Conservation (phyloP, 2,113 vertebrate genomes). For the Trichechus manatus region DNA sequence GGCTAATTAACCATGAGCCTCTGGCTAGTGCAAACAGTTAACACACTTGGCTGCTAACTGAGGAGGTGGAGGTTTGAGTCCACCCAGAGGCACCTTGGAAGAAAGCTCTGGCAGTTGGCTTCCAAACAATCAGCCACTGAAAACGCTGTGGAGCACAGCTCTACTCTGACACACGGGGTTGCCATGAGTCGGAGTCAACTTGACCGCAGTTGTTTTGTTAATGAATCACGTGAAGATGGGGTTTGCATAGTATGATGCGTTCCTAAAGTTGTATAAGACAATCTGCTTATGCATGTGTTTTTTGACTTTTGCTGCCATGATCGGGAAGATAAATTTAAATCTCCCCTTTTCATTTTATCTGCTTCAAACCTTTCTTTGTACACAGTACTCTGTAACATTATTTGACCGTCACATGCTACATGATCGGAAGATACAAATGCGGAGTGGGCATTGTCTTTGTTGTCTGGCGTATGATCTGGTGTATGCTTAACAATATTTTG, state of each 20-base stretch:
- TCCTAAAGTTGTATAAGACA: neutral
- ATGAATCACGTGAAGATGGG: neutral
- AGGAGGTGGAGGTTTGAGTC: neutral
- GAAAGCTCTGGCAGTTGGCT: neutral
- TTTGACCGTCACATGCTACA: neutral
- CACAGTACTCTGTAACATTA: neutral
- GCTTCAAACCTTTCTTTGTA: constrained; percentile 9
- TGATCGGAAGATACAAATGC: neutral
- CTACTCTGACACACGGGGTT: neutral
- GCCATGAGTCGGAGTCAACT: neutral
- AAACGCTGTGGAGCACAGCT: neutral
- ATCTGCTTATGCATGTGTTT: neutral
- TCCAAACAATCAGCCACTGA: neutral
- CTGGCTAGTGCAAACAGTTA: no score
- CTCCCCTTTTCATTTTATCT: neutral
- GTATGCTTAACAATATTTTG: neutral
- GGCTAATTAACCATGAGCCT: no score
- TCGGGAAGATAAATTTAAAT: neutral
- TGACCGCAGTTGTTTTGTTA: neutral
- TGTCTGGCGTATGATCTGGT: neutral
- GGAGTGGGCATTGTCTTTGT: neutral
- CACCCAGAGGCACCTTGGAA: neutral
- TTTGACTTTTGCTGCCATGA: neutral
- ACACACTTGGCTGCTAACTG: neutral
- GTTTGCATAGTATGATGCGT: neutral